A percentile compares a stretch with the other conserved stretches of the same genome.
These are phyloP conservation scores for Saturnia pavonia DNA, from an alignment of 2,888 invertebrate genomes.

Conservation along the genomic window DNA sequence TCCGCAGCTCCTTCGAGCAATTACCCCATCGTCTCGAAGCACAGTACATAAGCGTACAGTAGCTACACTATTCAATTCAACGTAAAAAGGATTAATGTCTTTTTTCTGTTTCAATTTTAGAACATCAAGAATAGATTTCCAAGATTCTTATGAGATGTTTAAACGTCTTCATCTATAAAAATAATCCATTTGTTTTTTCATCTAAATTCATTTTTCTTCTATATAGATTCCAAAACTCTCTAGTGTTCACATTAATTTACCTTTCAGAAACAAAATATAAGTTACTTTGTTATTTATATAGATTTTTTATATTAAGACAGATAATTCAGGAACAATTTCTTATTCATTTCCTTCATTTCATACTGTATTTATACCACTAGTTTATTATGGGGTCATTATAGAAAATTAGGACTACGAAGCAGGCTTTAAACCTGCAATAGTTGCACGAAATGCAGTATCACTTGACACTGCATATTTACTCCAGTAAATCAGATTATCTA, in stretches of 20 bases:
- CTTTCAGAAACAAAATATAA: not conserved
- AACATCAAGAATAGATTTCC: not conserved
- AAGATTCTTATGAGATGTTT: not conserved
- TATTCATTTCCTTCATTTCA: not conserved
- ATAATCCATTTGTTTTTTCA: not conserved
- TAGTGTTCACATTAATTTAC: not conserved
- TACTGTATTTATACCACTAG: not conserved
- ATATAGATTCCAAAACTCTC: not conserved
- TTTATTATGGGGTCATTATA: not conserved
- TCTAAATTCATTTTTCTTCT: not conserved
- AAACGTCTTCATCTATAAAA: not conserved
- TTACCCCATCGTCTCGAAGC: conserved; percentile 48
- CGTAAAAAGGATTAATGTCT: not conserved
- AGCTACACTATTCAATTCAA: not conserved
- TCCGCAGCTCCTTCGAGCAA: conserved; percentile 69
- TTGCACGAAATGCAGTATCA: not conserved
- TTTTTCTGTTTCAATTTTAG: not conserved
- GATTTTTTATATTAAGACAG: not conserved
- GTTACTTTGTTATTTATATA: not conserved
- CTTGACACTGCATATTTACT: not conserved
- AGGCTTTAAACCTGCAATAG: not conserved
- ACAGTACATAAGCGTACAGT: conserved; percentile 23
- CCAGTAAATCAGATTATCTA: not conserved
- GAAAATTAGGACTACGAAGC: not conserved
- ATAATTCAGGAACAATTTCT: not conserved